Conservation (phyloP, 2,113 vertebrate genomes). For the Etia nguti region DNA sequence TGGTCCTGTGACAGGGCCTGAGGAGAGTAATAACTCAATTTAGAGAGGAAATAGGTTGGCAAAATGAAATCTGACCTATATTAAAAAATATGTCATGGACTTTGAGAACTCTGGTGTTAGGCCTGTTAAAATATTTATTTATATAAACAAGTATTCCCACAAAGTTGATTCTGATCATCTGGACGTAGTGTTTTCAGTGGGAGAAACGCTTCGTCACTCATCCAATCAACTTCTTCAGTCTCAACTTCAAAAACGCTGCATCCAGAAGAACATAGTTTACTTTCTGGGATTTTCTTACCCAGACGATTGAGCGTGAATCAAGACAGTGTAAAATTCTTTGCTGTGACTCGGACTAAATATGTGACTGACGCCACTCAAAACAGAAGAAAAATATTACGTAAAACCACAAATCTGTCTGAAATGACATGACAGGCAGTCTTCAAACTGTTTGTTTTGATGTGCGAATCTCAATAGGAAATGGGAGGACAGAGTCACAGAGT, state of each 20-base stretch:
- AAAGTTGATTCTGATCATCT: not conserved
- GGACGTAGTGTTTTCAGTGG: not conserved
- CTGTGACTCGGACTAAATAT: not conserved
- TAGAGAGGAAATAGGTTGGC: not conserved
- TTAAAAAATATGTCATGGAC: not conserved
- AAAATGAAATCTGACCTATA: not conserved
- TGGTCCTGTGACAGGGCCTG: slow-evolving; percentile 68
- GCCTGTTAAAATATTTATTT: not conserved
- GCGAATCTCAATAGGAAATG: slow-evolving; percentile 29
- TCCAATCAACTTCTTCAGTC: not conserved
- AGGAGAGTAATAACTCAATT: not conserved
- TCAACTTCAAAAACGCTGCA: not conserved
- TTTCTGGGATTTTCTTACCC: not conserved
- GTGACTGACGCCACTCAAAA: not conserved
- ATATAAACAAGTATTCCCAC: not conserved
- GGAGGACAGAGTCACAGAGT: slow-evolving; percentile 53
- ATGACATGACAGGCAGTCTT: not conserved
- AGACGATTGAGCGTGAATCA: not conserved
- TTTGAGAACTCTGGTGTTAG: not conserved
- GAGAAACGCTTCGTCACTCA: not conserved
- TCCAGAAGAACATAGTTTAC: not conserved
- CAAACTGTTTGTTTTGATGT: slow-evolving; percentile 28
- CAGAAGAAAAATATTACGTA: not conserved
- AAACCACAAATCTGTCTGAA: not conserved
- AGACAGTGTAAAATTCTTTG: not conserved